Conservation (phyloP, 1,140 invertebrate species). For the Lepidurus couesii region DNA sequence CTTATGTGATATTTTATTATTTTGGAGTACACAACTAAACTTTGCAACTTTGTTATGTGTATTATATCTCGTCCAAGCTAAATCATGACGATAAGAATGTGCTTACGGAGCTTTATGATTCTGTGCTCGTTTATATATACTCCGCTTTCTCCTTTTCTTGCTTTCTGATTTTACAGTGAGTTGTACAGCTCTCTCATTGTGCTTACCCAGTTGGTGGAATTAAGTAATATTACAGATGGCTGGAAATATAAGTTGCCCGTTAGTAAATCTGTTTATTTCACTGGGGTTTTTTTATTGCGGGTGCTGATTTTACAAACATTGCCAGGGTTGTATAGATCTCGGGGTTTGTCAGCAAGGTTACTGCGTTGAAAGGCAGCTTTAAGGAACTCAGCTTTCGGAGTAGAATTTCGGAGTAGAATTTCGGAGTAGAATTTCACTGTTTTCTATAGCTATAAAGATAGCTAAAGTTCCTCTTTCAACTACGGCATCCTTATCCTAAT, state of each 20-base stretch:
- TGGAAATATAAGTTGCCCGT: slow-evolving; percentile 6
- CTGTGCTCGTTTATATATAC: not conserved
- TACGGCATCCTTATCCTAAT: no score
- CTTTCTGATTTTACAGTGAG: not conserved
- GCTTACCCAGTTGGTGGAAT: not conserved
- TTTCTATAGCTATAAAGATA: no score
- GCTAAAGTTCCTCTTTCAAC: no score
- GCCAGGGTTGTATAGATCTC: no score
- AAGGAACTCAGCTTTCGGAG: no score
- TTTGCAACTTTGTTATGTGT: not conserved
- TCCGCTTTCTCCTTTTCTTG: not conserved
- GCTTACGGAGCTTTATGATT: not conserved
- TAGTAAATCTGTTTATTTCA: not conserved
- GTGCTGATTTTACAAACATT: no score
- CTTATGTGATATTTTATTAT: slow-evolving; percentile 4
- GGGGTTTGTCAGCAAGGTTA: no score
- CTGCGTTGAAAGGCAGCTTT: no score
- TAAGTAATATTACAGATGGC: not conserved
- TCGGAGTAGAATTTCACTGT: no score
- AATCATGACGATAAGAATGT: not conserved
- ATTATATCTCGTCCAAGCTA: not conserved
- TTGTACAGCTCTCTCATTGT: slow-evolving; percentile 5
- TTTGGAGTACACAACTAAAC: not conserved
- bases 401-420: no score
- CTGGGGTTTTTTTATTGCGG: no score